Base-by-base conservation (phyloP, 2,888 invertebrate species). In the Sinodicranocentrus sp. region DNA sequence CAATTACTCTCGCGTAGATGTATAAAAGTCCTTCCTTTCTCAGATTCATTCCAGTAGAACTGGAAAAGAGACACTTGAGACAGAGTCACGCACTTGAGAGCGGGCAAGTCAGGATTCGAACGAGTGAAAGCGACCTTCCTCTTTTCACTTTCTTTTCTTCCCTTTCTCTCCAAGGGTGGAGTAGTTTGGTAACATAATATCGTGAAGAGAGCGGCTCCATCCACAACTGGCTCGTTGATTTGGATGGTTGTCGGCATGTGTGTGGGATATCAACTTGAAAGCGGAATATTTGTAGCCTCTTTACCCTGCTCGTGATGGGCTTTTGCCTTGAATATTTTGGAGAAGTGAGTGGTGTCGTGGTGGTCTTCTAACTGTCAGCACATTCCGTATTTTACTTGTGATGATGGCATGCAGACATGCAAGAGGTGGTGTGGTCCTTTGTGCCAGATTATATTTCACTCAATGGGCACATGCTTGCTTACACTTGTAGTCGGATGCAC, bases 51-150 rank as follows among this genome's bases (percentile, higher is more conserved):
- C 26, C 19, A n/a, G n/a, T 17, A 21, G 23, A 39, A 54, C 39
- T 28, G 52, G 19, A 76, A 54, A 39, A 0, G 44, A 65, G 65
- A 52, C 65, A 52, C 65, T 63, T 52, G 65, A 76, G 65, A 48
- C 61, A 26, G 39, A 67, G 77, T 78, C 78, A 59, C 78, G 78
- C 61, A 44, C 70, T 43, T 70, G 78, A 8, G 39, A 57, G 57
- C 17, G n/a, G 15, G 39, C 2, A 57, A 57, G 57, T 21, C 57
- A 57, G 57, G 10, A 57, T 23, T 57, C 6, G 21, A 57, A n/a
- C n/a, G 6, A 3, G 57, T 5, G 1, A 3, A 57, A 5, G 57
- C 21, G n/a, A 57, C 8, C 33, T 3, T 33, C 33, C 5, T 33
- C 48, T 2, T 48, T 57, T 57, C 23, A 57, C 10, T 57, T 23